Percentiles rank a stretch among this genome's conserved stretches.
phyloP scores from a whole-genome alignment of 2,888 invertebrate species.

The Chironomus tentans region DNA sequence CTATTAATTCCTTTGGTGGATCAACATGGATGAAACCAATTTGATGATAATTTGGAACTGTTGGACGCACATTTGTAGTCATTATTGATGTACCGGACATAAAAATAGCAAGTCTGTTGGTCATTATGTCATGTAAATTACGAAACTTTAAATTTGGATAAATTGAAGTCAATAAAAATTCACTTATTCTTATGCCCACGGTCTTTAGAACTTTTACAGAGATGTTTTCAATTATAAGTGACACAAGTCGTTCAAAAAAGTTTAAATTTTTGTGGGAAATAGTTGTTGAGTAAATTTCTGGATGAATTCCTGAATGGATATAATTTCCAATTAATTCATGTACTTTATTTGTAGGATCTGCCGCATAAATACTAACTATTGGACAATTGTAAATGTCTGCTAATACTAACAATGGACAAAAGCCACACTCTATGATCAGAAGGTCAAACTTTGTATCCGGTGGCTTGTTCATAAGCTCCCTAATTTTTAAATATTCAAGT shows the following conservation, averaged over 20 bases:
- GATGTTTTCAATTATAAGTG: not conserved
- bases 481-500: constrained; percentile 29
- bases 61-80: not conserved
- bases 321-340: constrained; percentile 32
- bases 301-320: constrained; percentile 32
- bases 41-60: constrained; percentile 5
- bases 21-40: constrained; percentile 1
- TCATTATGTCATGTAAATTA: not conserved
- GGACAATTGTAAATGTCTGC: constrained; percentile 30
- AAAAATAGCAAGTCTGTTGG: not conserved
- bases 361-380: constrained; percentile 31
- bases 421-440: constrained; percentile 31
- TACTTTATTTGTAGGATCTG: constrained; percentile 32
- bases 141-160: not conserved
- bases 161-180: not conserved
- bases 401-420: constrained; percentile 30
- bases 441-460: constrained; percentile 31
- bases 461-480: not conserved
- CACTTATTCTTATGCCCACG: not conserved
- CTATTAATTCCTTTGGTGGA: not conserved
- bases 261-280: not conserved
- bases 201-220: not conserved
- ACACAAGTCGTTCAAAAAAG: not conserved
- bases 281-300: constrained; percentile 33
- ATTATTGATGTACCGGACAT: not conserved